A percentile compares a stretch with the other conserved stretches of the same genome.
These are phyloP conservation scores for Leptinotarsa defecta DNA, from an alignment of 1,140 invertebrate genomes.

Conservation along the genomic window DNA sequence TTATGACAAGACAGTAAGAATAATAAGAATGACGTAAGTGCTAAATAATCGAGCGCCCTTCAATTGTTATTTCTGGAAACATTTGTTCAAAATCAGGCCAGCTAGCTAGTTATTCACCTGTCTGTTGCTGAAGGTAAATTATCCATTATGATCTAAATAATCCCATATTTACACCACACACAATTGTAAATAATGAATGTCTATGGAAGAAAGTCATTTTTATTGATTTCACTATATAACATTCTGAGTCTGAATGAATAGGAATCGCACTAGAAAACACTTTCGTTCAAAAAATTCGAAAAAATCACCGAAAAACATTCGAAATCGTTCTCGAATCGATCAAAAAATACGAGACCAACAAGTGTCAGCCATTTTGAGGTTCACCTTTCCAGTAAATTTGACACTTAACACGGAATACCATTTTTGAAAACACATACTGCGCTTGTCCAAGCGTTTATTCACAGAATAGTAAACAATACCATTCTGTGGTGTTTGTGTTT, in stretches of 20 bases:
- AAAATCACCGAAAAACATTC: background rate
- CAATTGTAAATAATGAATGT: slow-evolving; percentile 39
- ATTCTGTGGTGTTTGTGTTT: too few relatives aligned
- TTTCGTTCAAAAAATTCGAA: too few relatives aligned
- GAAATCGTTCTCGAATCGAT: slow-evolving; percentile 19
- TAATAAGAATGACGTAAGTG: slow-evolving; percentile 26
- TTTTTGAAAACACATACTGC: background rate
- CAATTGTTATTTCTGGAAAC: slow-evolving; percentile 33
- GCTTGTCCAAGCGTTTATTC: background rate
- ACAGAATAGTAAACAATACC: too few relatives aligned
- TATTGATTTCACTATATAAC: slow-evolving; percentile 34
- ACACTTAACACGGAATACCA: too few relatives aligned
- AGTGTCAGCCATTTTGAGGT: slow-evolving; percentile 52
- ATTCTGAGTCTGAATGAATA: slow-evolving; percentile 32
- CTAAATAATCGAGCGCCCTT: slow-evolving; percentile 31
- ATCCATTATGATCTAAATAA: slow-evolving; percentile 41
- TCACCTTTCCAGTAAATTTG: background rate
- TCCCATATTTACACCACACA: slow-evolving; percentile 37
- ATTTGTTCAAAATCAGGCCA: slow-evolving; percentile 4
- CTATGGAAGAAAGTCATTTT: slow-evolving; percentile 43
- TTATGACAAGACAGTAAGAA: slow-evolving; percentile 26
- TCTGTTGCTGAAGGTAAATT: slow-evolving; percentile 38
- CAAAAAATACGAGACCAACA: slow-evolving; percentile 46
- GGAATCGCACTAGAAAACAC: slow-evolving; percentile 14
- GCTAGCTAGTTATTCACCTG: slow-evolving; percentile 29